Conservation (phyloP, 2,113 vertebrate genomes). For the Tricholaema leucomelas region DNA sequence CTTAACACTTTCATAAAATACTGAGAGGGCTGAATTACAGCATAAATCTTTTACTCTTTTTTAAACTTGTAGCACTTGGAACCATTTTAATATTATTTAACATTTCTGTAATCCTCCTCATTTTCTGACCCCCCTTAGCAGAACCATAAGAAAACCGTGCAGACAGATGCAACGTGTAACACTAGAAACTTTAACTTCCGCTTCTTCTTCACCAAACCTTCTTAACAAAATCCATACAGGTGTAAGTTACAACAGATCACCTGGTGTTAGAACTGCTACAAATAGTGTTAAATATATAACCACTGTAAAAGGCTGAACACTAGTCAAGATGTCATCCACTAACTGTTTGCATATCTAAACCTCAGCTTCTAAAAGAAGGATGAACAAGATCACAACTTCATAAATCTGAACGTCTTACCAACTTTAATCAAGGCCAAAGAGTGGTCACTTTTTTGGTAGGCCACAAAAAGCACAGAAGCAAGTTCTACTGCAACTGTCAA, state of each 20-base stretch:
- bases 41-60: not conserved
- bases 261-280: not conserved
- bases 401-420: not conserved
- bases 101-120: not conserved
- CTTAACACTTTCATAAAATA: not conserved
- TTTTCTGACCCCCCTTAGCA: not conserved
- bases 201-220: not conserved
- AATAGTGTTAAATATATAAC: not conserved
- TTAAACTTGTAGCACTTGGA: not conserved
- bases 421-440: not conserved
- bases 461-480: not conserved
- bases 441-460: not conserved
- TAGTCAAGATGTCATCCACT: not conserved
- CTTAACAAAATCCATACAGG: not conserved
- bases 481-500: not conserved
- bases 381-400: not conserved
- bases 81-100: not conserved
- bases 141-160: not conserved
- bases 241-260: not conserved
- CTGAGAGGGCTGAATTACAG: not conserved
- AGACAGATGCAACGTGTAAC: not conserved
- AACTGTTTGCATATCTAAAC: not conserved
- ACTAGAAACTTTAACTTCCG: not conserved
- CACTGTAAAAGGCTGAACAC: not conserved
- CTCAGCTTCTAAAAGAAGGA: not conserved